Conservation (phyloP, 2,797 vertebrate genomes). For the Somateria mollissima region DNA sequence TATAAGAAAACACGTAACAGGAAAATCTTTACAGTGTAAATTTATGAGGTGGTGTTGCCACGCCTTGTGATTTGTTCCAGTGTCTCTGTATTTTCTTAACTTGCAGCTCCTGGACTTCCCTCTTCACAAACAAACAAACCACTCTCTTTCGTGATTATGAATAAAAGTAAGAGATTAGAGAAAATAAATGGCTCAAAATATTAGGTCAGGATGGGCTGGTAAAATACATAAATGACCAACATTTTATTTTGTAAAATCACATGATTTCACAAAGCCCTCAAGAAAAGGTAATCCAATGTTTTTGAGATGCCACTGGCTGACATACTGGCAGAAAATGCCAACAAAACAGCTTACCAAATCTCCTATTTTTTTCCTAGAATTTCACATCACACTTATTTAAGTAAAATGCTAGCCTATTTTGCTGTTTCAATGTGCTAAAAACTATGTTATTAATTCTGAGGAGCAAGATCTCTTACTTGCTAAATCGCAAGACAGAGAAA, state of each 20-base stretch:
- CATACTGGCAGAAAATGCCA: not conserved
- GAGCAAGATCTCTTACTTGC: not conserved
- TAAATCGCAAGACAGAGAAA: not conserved
- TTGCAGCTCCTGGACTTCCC: not conserved
- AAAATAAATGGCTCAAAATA: not conserved
- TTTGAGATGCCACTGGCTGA: not conserved
- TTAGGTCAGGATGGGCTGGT: not conserved
- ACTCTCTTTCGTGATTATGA: not conserved
- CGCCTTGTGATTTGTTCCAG: conserved; percentile 16
- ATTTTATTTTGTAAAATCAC: not conserved
- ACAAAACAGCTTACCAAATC: not conserved
- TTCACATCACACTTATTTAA: not conserved
- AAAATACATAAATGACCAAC: not conserved
- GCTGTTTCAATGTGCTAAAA: not conserved
- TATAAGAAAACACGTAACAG: conserved; percentile 15
- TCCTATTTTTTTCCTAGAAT: not conserved
- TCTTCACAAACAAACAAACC: not conserved
- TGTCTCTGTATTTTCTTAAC: conserved; percentile 7
- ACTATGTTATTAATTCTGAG: not conserved
- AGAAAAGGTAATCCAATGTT: not conserved
- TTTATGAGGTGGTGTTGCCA: conserved; percentile 14
- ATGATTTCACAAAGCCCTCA: not conserved
- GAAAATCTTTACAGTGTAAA: not conserved
- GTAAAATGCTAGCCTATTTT: not conserved
- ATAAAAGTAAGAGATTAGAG: not conserved